Percentiles rank a stretch among this genome's conserved stretches.
Evolutionary conservation across 2,797 vertebrate genomes (phyloP).

Genomic region (Synanceia verrucosa): DNA sequence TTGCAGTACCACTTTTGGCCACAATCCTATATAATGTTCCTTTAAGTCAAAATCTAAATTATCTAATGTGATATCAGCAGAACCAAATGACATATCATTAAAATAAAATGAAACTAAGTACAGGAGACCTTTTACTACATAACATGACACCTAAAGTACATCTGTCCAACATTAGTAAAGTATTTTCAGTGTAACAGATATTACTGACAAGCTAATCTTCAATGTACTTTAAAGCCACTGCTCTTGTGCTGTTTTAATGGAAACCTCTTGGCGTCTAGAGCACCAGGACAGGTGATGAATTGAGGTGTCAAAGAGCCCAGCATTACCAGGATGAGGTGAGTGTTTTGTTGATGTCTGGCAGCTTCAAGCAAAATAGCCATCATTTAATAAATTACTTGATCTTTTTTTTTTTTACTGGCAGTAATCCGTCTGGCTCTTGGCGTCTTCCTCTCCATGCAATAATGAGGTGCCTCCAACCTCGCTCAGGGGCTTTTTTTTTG

Average conservation of each 20-base stretch:
- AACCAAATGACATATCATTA: not conserved
- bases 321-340: conserved; percentile 22
- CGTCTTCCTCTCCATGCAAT: conserved; percentile 53
- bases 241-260: not conserved
- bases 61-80: not conserved
- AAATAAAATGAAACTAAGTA: not conserved
- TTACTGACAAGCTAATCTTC: not conserved
- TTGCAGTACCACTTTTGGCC: too few relatives aligned
- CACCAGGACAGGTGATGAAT: conserved; percentile 13
- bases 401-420: conserved; percentile 48
- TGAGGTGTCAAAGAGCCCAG: conserved; percentile 37
- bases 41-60: not conserved
- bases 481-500: conserved; percentile 49
- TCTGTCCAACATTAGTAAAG: not conserved
- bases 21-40: too few relatives aligned
- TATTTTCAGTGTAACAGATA: not conserved
- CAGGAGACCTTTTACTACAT: not conserved
- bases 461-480: conserved; percentile 73
- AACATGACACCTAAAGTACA: not conserved
- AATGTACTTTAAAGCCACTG: conserved; percentile 3
- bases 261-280: conserved; percentile 23
- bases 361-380: conserved; percentile 52
- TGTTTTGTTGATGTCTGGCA: conserved; percentile 52
- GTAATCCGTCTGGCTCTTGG: conserved; percentile 71
- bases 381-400: conserved; percentile 62